phyloP scores from a whole-genome alignment of 2,113 vertebrate species.

The Gasterosteus aculeatus region DNA sequence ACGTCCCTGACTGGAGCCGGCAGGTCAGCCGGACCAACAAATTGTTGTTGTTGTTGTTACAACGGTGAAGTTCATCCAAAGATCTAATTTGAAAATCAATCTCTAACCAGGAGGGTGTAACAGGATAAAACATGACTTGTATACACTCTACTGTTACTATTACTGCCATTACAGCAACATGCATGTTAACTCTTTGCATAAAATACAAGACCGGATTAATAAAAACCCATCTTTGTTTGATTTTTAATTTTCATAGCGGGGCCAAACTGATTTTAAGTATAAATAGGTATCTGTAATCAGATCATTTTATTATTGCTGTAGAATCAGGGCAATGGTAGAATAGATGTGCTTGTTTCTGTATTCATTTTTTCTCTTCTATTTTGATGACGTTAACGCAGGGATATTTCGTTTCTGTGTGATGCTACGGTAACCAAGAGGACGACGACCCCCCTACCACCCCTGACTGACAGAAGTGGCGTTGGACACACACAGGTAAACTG shows the following conservation, averaged over 20 bases:
- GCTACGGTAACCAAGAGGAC: slow-evolving; percentile 61
- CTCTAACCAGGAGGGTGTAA: neutral
- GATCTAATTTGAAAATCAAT: neutral
- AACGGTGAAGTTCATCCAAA: neutral
- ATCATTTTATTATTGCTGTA: neutral
- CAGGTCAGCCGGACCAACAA: slow-evolving; percentile 73
- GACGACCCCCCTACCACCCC: slow-evolving; percentile 57
- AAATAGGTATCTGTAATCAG: neutral
- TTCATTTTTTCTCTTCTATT: neutral
- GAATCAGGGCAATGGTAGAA: neutral
- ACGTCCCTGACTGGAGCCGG: slow-evolving; percentile 85
- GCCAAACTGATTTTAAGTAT: neutral
- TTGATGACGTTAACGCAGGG: slow-evolving; percentile 73
- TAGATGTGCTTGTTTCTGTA: slow-evolving; percentile 6
- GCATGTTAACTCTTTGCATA: neutral
- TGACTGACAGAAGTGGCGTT: slow-evolving; percentile 39
- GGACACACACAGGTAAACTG: slow-evolving; percentile 42
- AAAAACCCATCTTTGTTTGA: neutral
- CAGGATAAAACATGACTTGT: neutral
- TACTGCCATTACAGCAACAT: neutral
- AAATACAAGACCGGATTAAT: neutral
- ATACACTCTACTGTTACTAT: neutral
- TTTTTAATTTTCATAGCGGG: neutral
- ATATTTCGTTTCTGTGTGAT: slow-evolving; percentile 88
- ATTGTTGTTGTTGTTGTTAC: neutral